Percentiles rank a stretch among this genome's conserved stretches.
Evolutionary conservation across 2,113 vertebrate species (phyloP).

Genomic region (Shinisaurus crocodilurus): DNA sequence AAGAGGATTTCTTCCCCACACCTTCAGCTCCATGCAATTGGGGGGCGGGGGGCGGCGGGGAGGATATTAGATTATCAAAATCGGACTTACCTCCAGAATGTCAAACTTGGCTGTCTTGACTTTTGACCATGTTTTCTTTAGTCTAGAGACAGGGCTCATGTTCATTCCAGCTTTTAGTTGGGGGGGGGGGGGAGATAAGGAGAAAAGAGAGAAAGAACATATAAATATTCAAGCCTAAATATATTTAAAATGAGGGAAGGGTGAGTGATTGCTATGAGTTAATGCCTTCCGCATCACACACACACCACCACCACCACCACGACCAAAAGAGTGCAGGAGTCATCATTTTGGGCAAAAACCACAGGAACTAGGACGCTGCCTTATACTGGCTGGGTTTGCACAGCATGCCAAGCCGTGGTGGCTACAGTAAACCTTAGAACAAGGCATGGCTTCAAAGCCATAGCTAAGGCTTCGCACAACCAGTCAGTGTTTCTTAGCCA

Average conservation of each 20-base stretch:
- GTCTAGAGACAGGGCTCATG: constrained; percentile 93
- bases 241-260: too few species aligned
- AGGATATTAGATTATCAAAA: background rate
- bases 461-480: too few species aligned
- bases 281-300: too few species aligned
- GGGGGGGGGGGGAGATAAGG: background rate
- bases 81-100: constrained; percentile 86
- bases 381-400: too few species aligned
- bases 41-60: background rate
- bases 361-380: too few species aligned
- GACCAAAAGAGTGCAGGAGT: background rate
- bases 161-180: constrained; percentile 91
- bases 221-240: background rate
- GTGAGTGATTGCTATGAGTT: background rate
- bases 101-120: constrained; percentile 96
- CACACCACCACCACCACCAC: too few species aligned
- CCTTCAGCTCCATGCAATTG: background rate
- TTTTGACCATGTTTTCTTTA: constrained; percentile 97
- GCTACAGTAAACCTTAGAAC: too few species aligned
- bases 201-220: background rate
- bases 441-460: too few species aligned
- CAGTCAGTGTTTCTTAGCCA: too few species aligned
- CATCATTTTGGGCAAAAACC: background rate
- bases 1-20: too few species aligned
- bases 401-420: too few species aligned